Evolutionary conservation across 1,140 invertebrate genomes (phyloP).

Genomic region (Drosophila arizonae): DNA sequence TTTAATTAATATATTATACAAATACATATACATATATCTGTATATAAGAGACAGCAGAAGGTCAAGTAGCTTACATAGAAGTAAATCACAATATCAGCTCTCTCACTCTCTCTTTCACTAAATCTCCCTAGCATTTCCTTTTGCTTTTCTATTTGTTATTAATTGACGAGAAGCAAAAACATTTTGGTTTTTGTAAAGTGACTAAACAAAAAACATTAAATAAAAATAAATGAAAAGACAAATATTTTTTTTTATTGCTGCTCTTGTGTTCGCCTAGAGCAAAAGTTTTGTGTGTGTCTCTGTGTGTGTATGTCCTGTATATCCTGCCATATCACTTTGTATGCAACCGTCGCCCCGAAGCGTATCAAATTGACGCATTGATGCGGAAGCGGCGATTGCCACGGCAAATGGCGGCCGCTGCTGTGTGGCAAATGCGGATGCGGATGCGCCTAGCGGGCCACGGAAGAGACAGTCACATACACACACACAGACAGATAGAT

Average conservation of each 20-base stretch:
- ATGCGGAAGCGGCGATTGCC: constrained; percentile 78
- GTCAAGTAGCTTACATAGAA: no score
- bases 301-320: constrained; percentile 10
- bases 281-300: neutral
- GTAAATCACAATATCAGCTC: neutral
- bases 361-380: constrained; percentile 70
- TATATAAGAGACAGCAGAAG: no score
- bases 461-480: neutral
- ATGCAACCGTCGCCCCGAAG: constrained; percentile 43
- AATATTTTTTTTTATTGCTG: constrained; percentile 9
- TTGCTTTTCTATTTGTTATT: constrained; percentile 51
- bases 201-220: constrained; percentile 63
- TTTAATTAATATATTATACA: neutral
- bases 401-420: constrained; percentile 47
- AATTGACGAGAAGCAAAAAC: constrained; percentile 51
- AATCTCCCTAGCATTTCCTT: neutral
- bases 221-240: constrained; percentile 47
- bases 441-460: constrained; percentile 45
- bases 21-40: neutral
- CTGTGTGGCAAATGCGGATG: constrained; percentile 42
- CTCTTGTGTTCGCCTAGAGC: neutral
- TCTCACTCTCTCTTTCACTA: neutral
- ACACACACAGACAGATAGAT: neutral
- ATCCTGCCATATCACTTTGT: constrained; percentile 49
- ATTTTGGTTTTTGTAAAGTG: constrained; percentile 46